phyloP scores from a whole-genome alignment of 2,113 vertebrate species.

The Mohoua ochrocephala region DNA sequence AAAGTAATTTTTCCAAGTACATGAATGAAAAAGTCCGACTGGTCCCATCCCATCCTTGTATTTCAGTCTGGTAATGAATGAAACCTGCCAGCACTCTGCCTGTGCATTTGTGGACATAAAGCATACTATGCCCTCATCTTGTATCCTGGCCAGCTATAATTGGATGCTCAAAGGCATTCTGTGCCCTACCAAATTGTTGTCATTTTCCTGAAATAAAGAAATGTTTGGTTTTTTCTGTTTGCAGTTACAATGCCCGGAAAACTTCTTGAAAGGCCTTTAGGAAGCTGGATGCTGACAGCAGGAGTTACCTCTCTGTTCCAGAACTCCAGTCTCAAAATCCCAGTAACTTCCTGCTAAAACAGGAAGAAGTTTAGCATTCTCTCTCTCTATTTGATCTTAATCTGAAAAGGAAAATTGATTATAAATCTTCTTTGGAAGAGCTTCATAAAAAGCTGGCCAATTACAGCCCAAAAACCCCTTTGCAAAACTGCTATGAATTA shows the following conservation, averaged over 20 bases:
- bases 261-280: constrained; percentile 24
- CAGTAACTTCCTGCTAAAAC: constrained; percentile 10
- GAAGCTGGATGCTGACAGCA: constrained; percentile 8
- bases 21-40: background rate
- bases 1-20: background rate
- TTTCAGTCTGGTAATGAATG: background rate
- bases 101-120: background rate
- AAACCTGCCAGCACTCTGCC: background rate
- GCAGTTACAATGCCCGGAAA: constrained; percentile 4
- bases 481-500: background rate
- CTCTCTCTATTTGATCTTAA: constrained; percentile 32
- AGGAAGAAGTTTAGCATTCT: constrained; percentile 19
- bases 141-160: background rate
- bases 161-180: background rate
- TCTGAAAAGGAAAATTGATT: constrained; percentile 33
- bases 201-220: background rate
- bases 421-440: constrained; percentile 34
- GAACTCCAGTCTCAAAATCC: constrained; percentile 31
- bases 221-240: background rate
- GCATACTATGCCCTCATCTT: background rate
- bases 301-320: background rate
- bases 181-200: background rate
- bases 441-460: background rate
- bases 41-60: background rate
- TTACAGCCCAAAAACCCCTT: background rate